These are phyloP conservation scores for Hippolais icterina DNA, from an alignment of 2,113 vertebrate species.

Conservation along the genomic window DNA sequence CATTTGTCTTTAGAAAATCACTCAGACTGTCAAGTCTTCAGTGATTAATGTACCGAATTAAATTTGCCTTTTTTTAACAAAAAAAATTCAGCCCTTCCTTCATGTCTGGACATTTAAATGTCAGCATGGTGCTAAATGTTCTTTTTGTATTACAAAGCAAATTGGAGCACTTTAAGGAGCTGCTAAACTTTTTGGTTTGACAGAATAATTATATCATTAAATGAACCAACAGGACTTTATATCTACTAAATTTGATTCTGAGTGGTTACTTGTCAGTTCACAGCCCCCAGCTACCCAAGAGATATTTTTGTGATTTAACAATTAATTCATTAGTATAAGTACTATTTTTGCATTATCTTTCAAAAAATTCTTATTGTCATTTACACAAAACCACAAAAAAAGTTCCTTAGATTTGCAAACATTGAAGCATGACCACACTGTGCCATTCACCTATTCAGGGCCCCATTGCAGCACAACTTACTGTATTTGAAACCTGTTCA, in stretches of 20 bases:
- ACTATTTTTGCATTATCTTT: neutral
- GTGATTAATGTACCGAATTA: neutral
- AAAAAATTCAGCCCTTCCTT: neutral
- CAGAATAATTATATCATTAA: constrained; percentile 39
- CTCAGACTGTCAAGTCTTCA: neutral
- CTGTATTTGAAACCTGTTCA: neutral
- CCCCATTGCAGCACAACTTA: neutral
- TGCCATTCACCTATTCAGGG: neutral
- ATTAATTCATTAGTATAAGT: constrained; percentile 8
- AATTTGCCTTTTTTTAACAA: neutral
- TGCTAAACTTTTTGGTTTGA: constrained; percentile 17
- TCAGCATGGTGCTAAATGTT: neutral
- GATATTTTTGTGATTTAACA: neutral
- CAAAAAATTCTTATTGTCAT: neutral
- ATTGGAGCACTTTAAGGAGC: constrained; percentile 10
- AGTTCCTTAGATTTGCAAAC: neutral
- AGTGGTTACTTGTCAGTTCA: neutral
- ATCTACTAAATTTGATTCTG: constrained; percentile 25
- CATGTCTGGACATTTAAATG: neutral
- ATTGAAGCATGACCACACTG: neutral
- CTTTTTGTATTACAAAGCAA: neutral
- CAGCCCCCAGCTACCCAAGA: neutral
- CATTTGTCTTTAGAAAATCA: neutral
- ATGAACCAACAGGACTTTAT: constrained; percentile 1
- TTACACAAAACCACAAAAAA: neutral